These are phyloP conservation scores for Drosophila chauvacae DNA, from an alignment of 1,140 invertebrate genomes.

Conservation along the genomic window DNA sequence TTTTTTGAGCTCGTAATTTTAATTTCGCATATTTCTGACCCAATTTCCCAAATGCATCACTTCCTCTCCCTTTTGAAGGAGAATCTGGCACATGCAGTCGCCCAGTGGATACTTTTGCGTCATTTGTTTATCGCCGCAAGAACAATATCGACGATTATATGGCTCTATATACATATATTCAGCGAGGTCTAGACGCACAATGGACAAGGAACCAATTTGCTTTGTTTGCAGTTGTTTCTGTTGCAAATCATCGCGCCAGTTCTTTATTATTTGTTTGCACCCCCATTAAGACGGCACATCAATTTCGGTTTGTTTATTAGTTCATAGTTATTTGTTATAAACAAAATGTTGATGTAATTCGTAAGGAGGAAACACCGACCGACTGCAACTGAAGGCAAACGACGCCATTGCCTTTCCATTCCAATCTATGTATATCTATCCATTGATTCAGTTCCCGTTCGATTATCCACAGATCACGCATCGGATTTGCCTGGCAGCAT, in stretches of 20 bases:
- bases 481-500: conserved; percentile 37
- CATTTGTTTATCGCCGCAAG: conserved; percentile 59
- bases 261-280: conserved; percentile 45
- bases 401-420: conserved; percentile 44
- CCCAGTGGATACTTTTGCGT: conserved; percentile 57
- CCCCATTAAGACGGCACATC: conserved; percentile 32
- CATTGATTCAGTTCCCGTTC: conserved; percentile 24
- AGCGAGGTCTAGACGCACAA: conserved; percentile 39
- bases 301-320: conserved; percentile 25
- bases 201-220: conserved; percentile 59
- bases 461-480: conserved; percentile 45
- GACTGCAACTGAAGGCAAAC: not conserved
- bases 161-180: conserved; percentile 31
- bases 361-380: conserved; percentile 14
- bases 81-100: conserved; percentile 38
- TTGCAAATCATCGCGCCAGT: conserved; percentile 24
- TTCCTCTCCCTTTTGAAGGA: conserved; percentile 48
- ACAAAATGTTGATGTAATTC: conserved; percentile 42
- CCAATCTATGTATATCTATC: conserved; percentile 16
- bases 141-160: conserved; percentile 50
- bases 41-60: conserved; percentile 58
- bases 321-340: conserved; percentile 48
- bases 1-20: conserved; percentile 37
- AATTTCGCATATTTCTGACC: conserved; percentile 66
- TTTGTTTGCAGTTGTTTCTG: conserved; percentile 56